These are phyloP conservation scores for Drosophila mayri DNA, from an alignment of 1,140 invertebrate species.

Conservation along the genomic window DNA sequence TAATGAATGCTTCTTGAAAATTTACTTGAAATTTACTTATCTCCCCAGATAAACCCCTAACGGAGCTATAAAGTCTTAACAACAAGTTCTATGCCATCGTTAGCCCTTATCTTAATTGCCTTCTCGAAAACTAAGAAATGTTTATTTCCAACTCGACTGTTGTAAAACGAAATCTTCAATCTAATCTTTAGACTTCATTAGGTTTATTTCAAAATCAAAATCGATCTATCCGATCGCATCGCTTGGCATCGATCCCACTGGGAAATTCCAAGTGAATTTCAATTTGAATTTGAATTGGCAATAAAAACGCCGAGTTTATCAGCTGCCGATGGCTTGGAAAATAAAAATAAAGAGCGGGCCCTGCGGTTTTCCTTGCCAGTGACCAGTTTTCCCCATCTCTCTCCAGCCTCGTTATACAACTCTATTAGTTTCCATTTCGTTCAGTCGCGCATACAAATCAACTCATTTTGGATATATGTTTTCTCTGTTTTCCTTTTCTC, in stretches of 20 bases:
- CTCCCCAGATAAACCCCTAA: slow-evolving; percentile 5
- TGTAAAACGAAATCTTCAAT: slow-evolving; percentile 31
- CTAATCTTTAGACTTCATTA: slow-evolving; percentile 42
- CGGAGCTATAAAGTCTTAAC: slow-evolving; percentile 31
- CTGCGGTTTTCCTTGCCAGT: slow-evolving; percentile 39
- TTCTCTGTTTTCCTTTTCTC: background rate
- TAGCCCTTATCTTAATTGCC: slow-evolving; percentile 35
- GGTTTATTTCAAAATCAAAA: slow-evolving; percentile 32
- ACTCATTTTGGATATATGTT: slow-evolving; percentile 58
- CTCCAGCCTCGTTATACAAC: slow-evolving; percentile 64
- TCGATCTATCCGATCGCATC: slow-evolving; percentile 35
- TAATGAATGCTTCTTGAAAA: slow-evolving; percentile 3
- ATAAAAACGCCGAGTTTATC: slow-evolving; percentile 74
- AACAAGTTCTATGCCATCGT: slow-evolving; percentile 19
- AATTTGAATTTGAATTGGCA: slow-evolving; percentile 74
- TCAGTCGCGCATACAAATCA: slow-evolving; percentile 70
- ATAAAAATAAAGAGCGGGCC: slow-evolving; percentile 16
- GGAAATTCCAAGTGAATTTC: slow-evolving; percentile 45
- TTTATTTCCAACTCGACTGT: slow-evolving; percentile 21
- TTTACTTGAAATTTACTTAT: slow-evolving; percentile 23
- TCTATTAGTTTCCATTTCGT: slow-evolving; percentile 75
- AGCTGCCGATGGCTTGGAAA: slow-evolving; percentile 59
- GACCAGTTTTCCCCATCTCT: slow-evolving; percentile 42
- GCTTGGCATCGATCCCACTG: slow-evolving; percentile 20
- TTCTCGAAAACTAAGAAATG: slow-evolving; percentile 17